Evolutionary conservation across 92 coral and sea anemone genomes (phyloP), one percentile per base, ranked within the genome.

Genomic region (Bergia sp.): DNA sequence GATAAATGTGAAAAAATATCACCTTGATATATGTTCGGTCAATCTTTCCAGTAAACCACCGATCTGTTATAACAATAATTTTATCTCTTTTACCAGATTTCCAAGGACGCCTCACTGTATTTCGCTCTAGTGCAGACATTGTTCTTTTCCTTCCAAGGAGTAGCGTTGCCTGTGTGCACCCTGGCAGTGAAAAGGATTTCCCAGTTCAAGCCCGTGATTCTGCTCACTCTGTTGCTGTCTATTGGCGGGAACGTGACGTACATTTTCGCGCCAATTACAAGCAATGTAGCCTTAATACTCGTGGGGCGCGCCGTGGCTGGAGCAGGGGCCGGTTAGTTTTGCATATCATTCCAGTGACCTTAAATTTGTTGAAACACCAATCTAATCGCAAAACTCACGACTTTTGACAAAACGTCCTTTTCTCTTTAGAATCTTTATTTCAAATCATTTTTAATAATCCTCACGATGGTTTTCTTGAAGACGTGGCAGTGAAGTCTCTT

Each of bases 271-370:
- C 44, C 58, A 11, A 45, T 21, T n/a, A 50, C 61, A n/a, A 44
- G 45, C 82, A 86, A 16, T 43, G 71, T 45, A 18, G 58, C 29
- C 20, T 38, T 86, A 6, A 57, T 86, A 42, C 53, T 86, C 7
- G 41, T 86, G 40, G 89, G 89, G 39, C 57, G 89, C 40, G 81
- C 82, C 29, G 84, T 74, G 36, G 89, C 89, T 2, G 89, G 82
- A n/a, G n/a, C 49, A 9, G 89, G 89, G n/a, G 89, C 84, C 16
- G 89, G 89, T 86, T 21, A 36, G 89, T 44, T 50, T 53, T 21
- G 39, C 29, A 58, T 7, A 36, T 49, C 1, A 20, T 11, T n/a
- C 16, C 58, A 53, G 2, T 53, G 10, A 12, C 12, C 58, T 53
- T 53, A 53, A 10, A 53, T 53, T 53, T 12, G 1, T 53, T 53